phyloP scores from a whole-genome alignment of 2,888 invertebrate genomes.

The Himalopsyche kuldschensis region DNA sequence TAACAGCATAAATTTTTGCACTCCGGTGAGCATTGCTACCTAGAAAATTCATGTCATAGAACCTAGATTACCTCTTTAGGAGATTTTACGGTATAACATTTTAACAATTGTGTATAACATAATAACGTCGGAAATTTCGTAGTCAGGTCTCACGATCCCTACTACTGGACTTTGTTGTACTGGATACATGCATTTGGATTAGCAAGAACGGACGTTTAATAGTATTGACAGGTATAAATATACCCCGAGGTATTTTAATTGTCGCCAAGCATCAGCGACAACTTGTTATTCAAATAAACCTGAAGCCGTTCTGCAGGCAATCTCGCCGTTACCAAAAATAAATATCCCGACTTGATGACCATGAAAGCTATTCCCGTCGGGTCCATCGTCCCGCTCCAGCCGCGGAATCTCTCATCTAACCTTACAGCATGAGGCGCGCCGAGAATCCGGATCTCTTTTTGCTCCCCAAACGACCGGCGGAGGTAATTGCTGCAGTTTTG shows the following conservation, averaged over 20 bases:
- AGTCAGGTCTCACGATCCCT: no score
- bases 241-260: neutral
- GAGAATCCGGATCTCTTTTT: neutral
- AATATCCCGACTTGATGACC: neutral
- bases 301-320: neutral
- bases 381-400: neutral
- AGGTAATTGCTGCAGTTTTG: neutral
- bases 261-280: neutral
- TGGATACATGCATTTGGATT: no score
- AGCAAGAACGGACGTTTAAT: no score
- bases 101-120: no score
- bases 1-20: no score
- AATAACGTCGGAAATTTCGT: no score
- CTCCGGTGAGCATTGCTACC: no score
- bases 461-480: neutral
- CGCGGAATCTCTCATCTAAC: neutral
- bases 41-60: no score
- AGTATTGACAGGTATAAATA: neutral
- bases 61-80: no score
- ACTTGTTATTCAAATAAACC: neutral
- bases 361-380: neutral
- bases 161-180: no score
- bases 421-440: neutral
- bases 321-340: neutral
- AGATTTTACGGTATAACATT: no score